phyloP scores from a whole-genome alignment of 2,888 invertebrate genomes.

The Ommatoiulus sabulosus region DNA sequence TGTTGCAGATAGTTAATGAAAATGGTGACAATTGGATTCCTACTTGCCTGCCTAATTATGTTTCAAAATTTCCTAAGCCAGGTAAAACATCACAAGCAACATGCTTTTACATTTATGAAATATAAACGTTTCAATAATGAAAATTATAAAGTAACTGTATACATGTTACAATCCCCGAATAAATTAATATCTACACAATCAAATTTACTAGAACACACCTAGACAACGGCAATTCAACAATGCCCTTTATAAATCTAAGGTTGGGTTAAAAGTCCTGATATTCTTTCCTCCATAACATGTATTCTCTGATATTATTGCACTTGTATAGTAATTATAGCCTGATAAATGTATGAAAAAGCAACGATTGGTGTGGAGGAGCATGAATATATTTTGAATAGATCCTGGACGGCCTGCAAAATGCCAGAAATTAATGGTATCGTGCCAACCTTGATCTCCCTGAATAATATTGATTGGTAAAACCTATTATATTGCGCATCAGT shows the following conservation, averaged over 20 bases:
- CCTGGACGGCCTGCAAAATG: background rate
- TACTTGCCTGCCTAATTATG: background rate
- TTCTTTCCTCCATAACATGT: background rate
- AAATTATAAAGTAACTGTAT: background rate
- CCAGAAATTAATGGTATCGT: background rate
- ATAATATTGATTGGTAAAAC: background rate
- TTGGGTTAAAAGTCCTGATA: background rate
- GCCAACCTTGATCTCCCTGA: no score
- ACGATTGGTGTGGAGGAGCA: background rate
- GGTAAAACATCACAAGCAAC: constrained; percentile 4
- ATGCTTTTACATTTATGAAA: constrained; percentile 22
- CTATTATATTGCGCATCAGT: background rate
- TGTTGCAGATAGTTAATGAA: background rate
- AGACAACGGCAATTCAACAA: background rate
- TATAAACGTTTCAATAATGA: background rate
- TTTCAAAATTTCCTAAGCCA: background rate
- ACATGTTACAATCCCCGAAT: background rate
- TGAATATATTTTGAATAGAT: background rate
- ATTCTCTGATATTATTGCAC: background rate
- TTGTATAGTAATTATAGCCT: background rate
- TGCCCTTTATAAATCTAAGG: background rate
- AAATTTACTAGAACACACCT: background rate
- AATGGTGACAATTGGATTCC: background rate
- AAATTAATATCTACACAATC: constrained; percentile 20
- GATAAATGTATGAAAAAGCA: background rate